Evolutionary conservation across 2,113 vertebrate genomes (phyloP), one percentile per base, ranked within the genome.

Genomic region (Campylorhamphus procurvoides): DNA sequence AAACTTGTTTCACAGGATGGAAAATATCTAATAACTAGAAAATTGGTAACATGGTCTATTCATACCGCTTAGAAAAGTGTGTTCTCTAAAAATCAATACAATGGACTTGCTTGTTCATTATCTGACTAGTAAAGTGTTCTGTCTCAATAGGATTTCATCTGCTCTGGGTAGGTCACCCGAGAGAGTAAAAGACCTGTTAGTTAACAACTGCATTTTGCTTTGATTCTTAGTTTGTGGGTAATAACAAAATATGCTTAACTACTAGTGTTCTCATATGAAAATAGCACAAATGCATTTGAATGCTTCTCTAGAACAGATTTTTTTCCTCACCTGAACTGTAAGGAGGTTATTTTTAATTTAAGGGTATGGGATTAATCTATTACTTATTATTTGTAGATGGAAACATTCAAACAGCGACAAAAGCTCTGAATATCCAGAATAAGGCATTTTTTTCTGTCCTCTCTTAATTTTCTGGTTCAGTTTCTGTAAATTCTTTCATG

Each of bases 81-180:
- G 76, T 90, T 96, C 62, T 80, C 94, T 97, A 92, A 95, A 97
- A 97, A 92, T 80, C 82, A 85, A 87, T 94, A 81, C 80, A 83
- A 52, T 77, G 90, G 95, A 87, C 90, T 94, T 94, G 78, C 92
- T 97, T 96, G 90, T 96, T 93, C 59, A 59, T 95, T 96, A 95
- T 97, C 87, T 95, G 93, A 62, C 80, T 75, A 79, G 85, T 31
- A 71, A 84, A 91, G 81, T 64, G 63, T 55, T 88, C 39, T 58
- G 39, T 75, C 85, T 92, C 90, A 79, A 75, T 80, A 96, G 87
- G 72, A 72, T 87, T 89, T 88, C 59, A 25, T 88, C 95, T 96
- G 63, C 76, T 40, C 84, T 95, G 96, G 78, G 67, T 87, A 46
- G 55, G 81, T 92, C 90, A 88, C 93, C 90, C 92, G 71, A 90